phyloP scores from a whole-genome alignment of 2,797 vertebrate species.

The Siniperca scherzeri region DNA sequence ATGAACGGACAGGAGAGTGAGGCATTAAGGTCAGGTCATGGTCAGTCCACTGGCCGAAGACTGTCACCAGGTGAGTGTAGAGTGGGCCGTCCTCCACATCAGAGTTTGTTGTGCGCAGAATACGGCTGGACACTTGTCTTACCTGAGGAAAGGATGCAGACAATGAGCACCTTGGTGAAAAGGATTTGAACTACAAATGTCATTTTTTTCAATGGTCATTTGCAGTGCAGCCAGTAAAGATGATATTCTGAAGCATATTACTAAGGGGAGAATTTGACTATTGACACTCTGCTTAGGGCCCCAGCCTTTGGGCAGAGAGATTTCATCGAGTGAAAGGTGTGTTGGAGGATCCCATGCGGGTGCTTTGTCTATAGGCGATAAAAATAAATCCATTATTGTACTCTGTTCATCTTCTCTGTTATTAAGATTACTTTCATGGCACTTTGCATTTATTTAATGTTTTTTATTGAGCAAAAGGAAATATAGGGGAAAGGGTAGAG shows the following conservation, averaged over 20 bases:
- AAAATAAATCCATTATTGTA: not conserved
- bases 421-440: not conserved
- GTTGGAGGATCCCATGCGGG: slow-evolving; percentile 86
- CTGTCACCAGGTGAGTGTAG: slow-evolving; percentile 86
- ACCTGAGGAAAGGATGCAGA: slow-evolving; percentile 81
- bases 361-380: slow-evolving; percentile 46
- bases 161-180: not conserved
- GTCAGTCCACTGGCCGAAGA: slow-evolving; percentile 84
- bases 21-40: slow-evolving; percentile 91
- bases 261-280: slow-evolving; percentile 84
- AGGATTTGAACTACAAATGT: not conserved
- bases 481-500: not conserved
- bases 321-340: slow-evolving; percentile 79
- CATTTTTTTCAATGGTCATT: not conserved
- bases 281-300: slow-evolving; percentile 66
- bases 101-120: slow-evolving; percentile 77
- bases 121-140: slow-evolving; percentile 88
- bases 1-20: slow-evolving; percentile 76
- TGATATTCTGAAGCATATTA: slow-evolving; percentile 56
- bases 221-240: not conserved
- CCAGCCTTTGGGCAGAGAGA: slow-evolving; percentile 86
- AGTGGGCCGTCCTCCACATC: slow-evolving; percentile 77
- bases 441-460: not conserved
- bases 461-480: slow-evolving; percentile 53
- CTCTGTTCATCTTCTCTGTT: not conserved